Percentiles rank a stretch among this genome's conserved stretches.
phyloP scores from a whole-genome alignment of 1,140 invertebrate species.

The Phymastichus coffea region DNA sequence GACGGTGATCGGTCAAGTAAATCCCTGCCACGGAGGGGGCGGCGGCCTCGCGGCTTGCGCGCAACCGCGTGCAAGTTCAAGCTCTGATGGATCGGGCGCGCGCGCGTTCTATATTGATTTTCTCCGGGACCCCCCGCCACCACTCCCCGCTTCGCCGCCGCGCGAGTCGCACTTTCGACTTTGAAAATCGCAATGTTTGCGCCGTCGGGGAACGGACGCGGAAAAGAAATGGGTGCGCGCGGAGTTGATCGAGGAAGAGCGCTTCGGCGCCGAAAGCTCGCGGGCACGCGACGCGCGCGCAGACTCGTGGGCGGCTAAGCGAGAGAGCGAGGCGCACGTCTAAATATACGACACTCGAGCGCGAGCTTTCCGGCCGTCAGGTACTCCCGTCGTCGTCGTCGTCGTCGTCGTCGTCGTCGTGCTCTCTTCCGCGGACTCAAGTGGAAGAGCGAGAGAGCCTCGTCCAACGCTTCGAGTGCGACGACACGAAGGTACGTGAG shows the following conservation, averaged over 20 bases:
- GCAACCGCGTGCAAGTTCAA: neutral
- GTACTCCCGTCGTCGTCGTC: no score
- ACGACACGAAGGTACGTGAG: neutral
- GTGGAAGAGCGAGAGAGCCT: no score
- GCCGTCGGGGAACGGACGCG: no score
- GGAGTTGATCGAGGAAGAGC: no score
- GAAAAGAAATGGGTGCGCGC: no score
- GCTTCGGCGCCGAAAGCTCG: no score
- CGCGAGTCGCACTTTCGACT: no score
- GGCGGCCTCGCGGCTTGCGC: neutral
- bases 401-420: no score
- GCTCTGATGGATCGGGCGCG: neutral
- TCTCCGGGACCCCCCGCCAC: neutral
- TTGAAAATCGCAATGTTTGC: no score
- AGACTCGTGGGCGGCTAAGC: neutral
- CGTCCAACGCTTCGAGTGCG: no score
- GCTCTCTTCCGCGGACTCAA: no score
- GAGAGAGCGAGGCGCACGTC: neutral
- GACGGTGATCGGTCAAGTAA: conserved; percentile 8
- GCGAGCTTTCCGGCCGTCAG: no score
- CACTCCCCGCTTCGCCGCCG: neutral
- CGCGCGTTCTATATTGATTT: conserved; percentile 8
- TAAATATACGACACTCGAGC: neutral
- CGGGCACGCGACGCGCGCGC: neutral
- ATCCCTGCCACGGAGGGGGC: neutral